These are phyloP conservation scores for Anthopleura xanthogrammica DNA, from an alignment of 92 coral and sea anemone genomes.

Conservation along the genomic window DNA sequence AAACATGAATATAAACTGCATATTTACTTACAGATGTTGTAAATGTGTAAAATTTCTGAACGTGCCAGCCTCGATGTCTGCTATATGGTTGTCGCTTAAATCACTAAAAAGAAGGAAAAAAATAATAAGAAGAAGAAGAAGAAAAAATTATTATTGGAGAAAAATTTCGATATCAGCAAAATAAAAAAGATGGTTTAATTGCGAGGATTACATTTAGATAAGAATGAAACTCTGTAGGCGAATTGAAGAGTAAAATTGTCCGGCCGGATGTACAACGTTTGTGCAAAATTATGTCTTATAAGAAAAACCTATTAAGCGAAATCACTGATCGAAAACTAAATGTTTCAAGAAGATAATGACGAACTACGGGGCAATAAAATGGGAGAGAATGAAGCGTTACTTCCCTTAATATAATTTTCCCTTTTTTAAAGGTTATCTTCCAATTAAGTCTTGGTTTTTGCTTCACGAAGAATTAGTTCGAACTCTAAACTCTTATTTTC, in stretches of 20 bases:
- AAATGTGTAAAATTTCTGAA: constrained; percentile 38
- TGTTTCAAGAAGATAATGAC: not conserved
- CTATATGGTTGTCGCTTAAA: constrained; percentile 49
- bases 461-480: too few relatives aligned
- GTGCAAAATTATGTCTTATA: not conserved
- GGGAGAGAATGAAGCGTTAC: too few relatives aligned
- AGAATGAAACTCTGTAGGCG: not conserved
- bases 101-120: not conserved
- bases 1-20: not conserved
- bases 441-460: too few relatives aligned
- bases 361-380: too few relatives aligned
- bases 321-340: not conserved
- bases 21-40: constrained; percentile 50
- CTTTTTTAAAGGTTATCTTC: too few relatives aligned
- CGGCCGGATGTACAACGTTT: not conserved
- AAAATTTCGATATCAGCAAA: too few relatives aligned
- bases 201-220: too few relatives aligned
- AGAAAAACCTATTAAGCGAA: not conserved
- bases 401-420: too few relatives aligned
- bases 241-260: not conserved
- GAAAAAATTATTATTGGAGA: not conserved
- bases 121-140: not conserved
- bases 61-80: constrained; percentile 27
- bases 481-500: too few relatives aligned
- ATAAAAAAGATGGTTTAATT: too few relatives aligned